A percentile compares a stretch with the other conserved stretches of the same genome.
These are phyloP conservation scores for Sesamia inferens DNA, from an alignment of 2,888 invertebrate species.

Conservation along the genomic window DNA sequence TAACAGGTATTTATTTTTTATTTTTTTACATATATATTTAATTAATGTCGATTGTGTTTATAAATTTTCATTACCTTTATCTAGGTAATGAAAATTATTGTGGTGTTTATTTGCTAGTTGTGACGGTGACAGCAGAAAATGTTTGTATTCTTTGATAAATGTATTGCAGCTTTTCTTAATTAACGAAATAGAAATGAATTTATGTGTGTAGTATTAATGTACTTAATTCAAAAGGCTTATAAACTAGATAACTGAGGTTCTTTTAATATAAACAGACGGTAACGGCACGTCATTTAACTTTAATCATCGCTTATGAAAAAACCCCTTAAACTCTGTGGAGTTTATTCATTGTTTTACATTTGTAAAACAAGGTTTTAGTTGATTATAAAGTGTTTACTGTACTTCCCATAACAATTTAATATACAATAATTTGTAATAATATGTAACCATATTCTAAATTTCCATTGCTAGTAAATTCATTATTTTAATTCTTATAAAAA, in stretches of 20 bases:
- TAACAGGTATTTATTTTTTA: conserved; percentile 40
- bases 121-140: not conserved
- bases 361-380: conserved; percentile 15
- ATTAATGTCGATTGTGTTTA: too few species aligned
- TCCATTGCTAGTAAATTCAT: conserved; percentile 10
- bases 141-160: not conserved
- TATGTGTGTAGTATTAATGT: not conserved
- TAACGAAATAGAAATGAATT: not conserved
- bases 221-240: not conserved
- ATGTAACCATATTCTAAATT: conserved; percentile 2
- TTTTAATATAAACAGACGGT: not conserved
- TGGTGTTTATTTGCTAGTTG: not conserved
- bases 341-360: too few species aligned
- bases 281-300: too few species aligned
- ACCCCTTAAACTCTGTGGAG: too few species aligned
- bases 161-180: not conserved
- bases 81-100: conserved; percentile 1
- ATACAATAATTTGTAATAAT: conserved; percentile 7
- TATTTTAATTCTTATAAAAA: conserved; percentile 8
- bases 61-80: too few species aligned
- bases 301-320: too few species aligned
- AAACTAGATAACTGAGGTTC: not conserved
- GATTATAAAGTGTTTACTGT: not conserved
- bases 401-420: not conserved
- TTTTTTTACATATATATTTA: not conserved